These are phyloP conservation scores for Cromileptes altivelis DNA, from an alignment of 2,113 vertebrate species.

Conservation along the genomic window DNA sequence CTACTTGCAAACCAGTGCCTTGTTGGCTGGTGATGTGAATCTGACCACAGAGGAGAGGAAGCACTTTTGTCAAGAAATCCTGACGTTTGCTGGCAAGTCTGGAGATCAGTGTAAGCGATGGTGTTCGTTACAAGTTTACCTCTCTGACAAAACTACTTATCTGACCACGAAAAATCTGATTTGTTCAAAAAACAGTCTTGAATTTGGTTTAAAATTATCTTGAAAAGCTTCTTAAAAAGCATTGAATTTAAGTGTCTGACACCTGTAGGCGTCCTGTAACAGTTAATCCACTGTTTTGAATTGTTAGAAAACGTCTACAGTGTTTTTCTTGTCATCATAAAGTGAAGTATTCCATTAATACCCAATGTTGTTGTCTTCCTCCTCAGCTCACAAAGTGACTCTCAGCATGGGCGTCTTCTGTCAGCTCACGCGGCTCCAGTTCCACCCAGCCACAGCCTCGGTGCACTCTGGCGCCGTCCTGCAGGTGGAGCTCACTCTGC, in stretches of 20 bases:
- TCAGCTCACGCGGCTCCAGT: conserved; percentile 89
- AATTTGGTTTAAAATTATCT: too few relatives aligned
- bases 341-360: not conserved
- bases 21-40: conserved; percentile 92
- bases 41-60: conserved; percentile 89
- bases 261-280: too few relatives aligned
- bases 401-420: conserved; percentile 92
- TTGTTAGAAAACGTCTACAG: too few relatives aligned
- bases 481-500: conserved; percentile 89
- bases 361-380: not conserved
- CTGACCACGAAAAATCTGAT: too few relatives aligned
- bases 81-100: conserved; percentile 87
- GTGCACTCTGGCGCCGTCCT: conserved; percentile 92
- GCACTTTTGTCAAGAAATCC: conserved; percentile 94
- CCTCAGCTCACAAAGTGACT: conserved; percentile 85
- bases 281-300: too few relatives aligned
- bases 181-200: too few relatives aligned
- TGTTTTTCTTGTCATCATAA: not conserved
- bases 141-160: too few relatives aligned
- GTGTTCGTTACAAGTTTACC: not conserved
- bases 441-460: conserved; percentile 89
- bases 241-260: too few relatives aligned
- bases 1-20: conserved; percentile 95
- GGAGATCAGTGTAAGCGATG: conserved; percentile 82
- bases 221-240: too few relatives aligned